These are phyloP conservation scores for Tachycineta bicolor DNA, from an alignment of 2,113 vertebrate genomes.

Conservation along the genomic window DNA sequence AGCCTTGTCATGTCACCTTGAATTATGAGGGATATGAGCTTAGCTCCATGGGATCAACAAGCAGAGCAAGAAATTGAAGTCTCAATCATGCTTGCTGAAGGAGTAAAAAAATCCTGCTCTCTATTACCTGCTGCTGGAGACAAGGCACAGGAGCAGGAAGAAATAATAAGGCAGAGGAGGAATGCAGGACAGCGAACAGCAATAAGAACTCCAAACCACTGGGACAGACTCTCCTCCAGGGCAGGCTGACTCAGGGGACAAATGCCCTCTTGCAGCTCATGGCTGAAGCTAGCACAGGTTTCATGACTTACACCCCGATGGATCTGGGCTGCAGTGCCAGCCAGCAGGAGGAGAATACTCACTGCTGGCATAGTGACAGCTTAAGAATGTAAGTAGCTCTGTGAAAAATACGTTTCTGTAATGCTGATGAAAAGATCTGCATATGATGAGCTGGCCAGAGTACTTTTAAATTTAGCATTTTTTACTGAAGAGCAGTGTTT, in stretches of 20 bases:
- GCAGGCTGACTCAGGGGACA: background rate
- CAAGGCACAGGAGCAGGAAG: background rate
- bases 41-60: background rate
- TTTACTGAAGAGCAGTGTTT: background rate
- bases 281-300: background rate
- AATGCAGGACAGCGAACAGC: background rate
- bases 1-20: background rate
- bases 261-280: background rate
- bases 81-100: slow-evolving; percentile 2
- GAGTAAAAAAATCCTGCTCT: background rate
- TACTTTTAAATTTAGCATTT: background rate
- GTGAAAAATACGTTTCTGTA: background rate
- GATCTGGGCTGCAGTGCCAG: background rate
- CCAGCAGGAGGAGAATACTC: background rate
- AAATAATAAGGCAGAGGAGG: background rate
- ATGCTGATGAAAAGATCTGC: background rate
- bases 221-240: background rate
- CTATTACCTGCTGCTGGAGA: background rate
- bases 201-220: background rate
- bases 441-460: background rate
- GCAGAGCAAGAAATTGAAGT: slow-evolving; percentile 23
- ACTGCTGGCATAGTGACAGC: background rate
- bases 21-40: slow-evolving; percentile 38
- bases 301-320: accelerated
- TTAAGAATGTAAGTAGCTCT: background rate